Percentiles rank a stretch among this genome's conserved stretches.
phyloP scores from a whole-genome alignment of 2,888 invertebrate species.

The Ornithoptera alexandrae region DNA sequence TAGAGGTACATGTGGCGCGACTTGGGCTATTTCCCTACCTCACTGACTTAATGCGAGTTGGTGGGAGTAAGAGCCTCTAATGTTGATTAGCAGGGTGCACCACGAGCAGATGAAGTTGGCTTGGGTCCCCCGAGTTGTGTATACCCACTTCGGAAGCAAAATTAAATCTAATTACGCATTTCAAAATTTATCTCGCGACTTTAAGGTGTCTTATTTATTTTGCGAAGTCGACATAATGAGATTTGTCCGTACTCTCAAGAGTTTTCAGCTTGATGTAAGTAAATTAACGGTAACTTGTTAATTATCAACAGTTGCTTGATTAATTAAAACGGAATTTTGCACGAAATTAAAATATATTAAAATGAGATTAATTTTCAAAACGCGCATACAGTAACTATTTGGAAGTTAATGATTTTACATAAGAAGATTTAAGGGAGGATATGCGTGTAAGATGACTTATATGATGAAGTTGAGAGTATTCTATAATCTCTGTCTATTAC shows the following conservation, averaged over 20 bases:
- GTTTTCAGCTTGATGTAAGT: slow-evolving; percentile 18
- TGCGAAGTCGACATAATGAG: slow-evolving; percentile 22
- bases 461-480: too few species aligned
- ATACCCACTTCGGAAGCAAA: not conserved
- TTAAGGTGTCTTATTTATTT: slow-evolving; percentile 23
- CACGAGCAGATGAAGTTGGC: too few species aligned
- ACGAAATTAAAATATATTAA: slow-evolving; percentile 10
- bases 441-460: too few species aligned
- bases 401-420: not conserved
- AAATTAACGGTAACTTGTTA: slow-evolving; percentile 24
- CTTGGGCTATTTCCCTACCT: too few species aligned
- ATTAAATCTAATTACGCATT: slow-evolving; percentile 7
- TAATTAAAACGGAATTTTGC: slow-evolving; percentile 15
- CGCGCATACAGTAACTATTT: slow-evolving; percentile 1
- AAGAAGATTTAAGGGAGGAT: too few species aligned
- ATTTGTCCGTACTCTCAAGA: slow-evolving; percentile 19
- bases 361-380: not conserved
- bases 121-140: not conserved
- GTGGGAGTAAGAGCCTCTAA: too few species aligned
- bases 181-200: slow-evolving; percentile 5
- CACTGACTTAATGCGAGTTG: too few species aligned
- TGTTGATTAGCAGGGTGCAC: too few species aligned
- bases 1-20: too few species aligned
- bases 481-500: too few species aligned
- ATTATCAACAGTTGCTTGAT: slow-evolving; percentile 18